Base-by-base conservation (phyloP, 92 coral and sea anemone genomes). In the Micromussa lordhowensis region DNA sequence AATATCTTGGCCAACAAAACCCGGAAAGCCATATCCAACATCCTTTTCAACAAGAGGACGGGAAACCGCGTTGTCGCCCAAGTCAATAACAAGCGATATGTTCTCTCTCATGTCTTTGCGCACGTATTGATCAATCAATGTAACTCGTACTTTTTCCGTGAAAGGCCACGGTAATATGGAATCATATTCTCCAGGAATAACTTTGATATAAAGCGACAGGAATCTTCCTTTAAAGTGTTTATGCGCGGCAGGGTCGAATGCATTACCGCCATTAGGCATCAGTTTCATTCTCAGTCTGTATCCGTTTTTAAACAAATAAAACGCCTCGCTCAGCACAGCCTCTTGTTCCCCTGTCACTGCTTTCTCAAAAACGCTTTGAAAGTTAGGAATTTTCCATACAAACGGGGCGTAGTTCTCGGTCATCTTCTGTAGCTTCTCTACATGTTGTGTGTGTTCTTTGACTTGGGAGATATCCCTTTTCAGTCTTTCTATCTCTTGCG, bases 321-420 rank as follows among this genome's bases (percentile, higher is more conserved):
- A 95, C 6, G 95, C 93, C 53, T 92, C 93, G 74, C 98, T 93
- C 79, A 92, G 93, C 18, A 88, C 54, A 2, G 94, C 54, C 28
- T 87, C 79, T 58, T 88, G 85, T 58, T 91, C 89, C 13, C 94
- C 98, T 49, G 84, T 75, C n/a, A 77, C 72, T 49, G 98, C 95
- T 14, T 89, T 92, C 68, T 89, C 87, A 16, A 64, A 57, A 55
- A 87, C 44, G 38, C 84, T 68, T 19, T 87, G 72, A 85, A 92
- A 88, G 38, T 95, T 88, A 57, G 93, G 88, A 59, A 95, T 93
- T 69, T 91, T 95, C 98, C 98, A 95, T 11, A 89, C 77, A 77
- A 79, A 95, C 34, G 61, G 81, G 2, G 81, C 34, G 28, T 35
- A 77, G 78, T 54, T 77, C 2, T 61, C 68, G 30, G 13, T 22